phyloP scores from a whole-genome alignment of 2,797 vertebrate species.

The Petrocephalus sullivani region DNA sequence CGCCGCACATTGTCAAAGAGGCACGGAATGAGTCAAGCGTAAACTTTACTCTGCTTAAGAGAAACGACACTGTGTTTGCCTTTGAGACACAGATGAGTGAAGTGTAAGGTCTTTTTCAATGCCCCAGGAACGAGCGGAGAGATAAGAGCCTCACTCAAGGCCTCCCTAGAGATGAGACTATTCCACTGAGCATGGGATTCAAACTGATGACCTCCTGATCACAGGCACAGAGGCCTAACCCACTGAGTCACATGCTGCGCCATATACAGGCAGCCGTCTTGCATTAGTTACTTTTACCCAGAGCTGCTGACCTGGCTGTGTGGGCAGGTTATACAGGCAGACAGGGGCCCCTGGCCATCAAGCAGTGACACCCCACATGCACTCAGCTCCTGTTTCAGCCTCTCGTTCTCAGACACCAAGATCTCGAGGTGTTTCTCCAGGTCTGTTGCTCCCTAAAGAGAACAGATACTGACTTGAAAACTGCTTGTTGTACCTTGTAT shows the following conservation, averaged over 20 bases:
- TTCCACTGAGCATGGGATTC: background rate
- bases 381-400: slow-evolving; percentile 79
- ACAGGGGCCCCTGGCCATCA: slow-evolving; percentile 53
- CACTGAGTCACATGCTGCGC: background rate
- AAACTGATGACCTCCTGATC: background rate
- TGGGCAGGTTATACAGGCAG: slow-evolving; percentile 53
- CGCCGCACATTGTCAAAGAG: background rate
- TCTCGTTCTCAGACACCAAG: slow-evolving; percentile 80
- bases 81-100: background rate
- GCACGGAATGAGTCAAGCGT: background rate
- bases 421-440: slow-evolving; percentile 87
- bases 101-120: background rate
- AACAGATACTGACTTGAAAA: background rate
- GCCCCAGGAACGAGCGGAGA: background rate
- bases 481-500: no score
- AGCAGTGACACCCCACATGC: slow-evolving; percentile 60
- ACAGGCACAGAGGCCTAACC: background rate
- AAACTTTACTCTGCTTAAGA: background rate
- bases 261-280: background rate
- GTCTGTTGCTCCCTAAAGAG: slow-evolving; percentile 79
- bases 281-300: background rate
- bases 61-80: background rate
- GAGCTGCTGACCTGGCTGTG: slow-evolving; percentile 65
- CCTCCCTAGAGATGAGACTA: background rate
- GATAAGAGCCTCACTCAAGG: background rate